Percentiles rank a stretch among this genome's conserved stretches.
Evolutionary conservation across 2,888 invertebrate genomes (phyloP).

Genomic region (Sphaerophoria rueppellii): DNA sequence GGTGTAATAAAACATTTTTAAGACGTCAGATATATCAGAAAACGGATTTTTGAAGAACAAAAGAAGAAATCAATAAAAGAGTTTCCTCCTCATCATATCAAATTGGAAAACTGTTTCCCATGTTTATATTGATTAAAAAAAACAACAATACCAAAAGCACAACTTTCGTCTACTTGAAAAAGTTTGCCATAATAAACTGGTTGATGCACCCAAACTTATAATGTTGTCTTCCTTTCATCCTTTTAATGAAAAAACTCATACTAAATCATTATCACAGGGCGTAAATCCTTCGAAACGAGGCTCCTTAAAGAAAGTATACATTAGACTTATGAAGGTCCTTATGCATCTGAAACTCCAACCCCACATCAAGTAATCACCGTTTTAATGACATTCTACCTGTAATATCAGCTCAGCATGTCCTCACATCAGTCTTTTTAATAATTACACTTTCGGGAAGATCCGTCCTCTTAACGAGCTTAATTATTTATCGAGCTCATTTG

Average conservation of each 20-base stretch:
- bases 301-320: neutral
- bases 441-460: slow-evolving; percentile 17
- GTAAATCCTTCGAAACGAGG: neutral
- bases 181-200: too few relatives aligned
- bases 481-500: slow-evolving; percentile 34
- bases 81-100: neutral
- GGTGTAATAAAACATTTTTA: slow-evolving; percentile 17
- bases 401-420: neutral
- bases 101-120: neutral
- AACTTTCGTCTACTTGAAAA: neutral
- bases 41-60: neutral
- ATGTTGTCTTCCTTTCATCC: too few relatives aligned
- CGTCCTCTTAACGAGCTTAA: slow-evolving; percentile 23
- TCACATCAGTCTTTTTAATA: slow-evolving; percentile 6
- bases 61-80: neutral
- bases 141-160: neutral
- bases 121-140: neutral
- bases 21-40: neutral
- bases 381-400: slow-evolving; percentile 13
- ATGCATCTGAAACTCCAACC: neutral
- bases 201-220: too few relatives aligned
- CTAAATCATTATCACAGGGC: neutral
- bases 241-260: neutral
- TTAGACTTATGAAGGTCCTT: too few relatives aligned
- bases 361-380: neutral